These are phyloP conservation scores for Megaceryle alcyon DNA, from an alignment of 2,797 vertebrate genomes.

Conservation along the genomic window DNA sequence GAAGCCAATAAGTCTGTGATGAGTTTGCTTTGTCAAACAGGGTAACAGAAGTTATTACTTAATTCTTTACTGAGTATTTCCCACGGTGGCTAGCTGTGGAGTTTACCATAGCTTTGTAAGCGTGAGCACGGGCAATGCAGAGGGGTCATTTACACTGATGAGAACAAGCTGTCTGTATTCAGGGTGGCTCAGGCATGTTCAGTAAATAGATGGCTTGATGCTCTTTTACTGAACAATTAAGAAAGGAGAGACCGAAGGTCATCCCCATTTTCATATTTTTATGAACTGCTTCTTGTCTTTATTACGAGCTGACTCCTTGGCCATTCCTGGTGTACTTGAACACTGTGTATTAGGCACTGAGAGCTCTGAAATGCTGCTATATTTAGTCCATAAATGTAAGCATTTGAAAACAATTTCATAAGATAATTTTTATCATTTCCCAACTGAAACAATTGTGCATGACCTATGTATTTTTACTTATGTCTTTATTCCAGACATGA, in stretches of 20 bases:
- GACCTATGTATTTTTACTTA: neutral
- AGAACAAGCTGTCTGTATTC: neutral
- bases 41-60: slow-evolving; percentile 21
- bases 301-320: neutral
- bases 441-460: neutral
- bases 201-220: neutral
- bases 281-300: neutral
- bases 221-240: neutral
- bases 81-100: neutral
- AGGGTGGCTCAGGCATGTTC: neutral
- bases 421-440: neutral
- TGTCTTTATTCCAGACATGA: neutral
- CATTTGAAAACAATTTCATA: neutral
- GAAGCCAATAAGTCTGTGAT: neutral
- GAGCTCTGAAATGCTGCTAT: neutral
- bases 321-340: neutral
- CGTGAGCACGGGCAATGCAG: rapidly evolving
- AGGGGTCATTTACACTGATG: rapidly evolving
- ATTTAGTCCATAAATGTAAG: neutral
- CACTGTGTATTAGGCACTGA: neutral
- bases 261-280: neutral
- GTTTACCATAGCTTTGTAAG: neutral
- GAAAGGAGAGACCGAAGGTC: neutral
- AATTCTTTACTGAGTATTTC: neutral
- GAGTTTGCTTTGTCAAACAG: neutral